These are phyloP conservation scores for Heterodera filipjevi DNA, from an alignment of 2,888 invertebrate species.

Conservation along the genomic window DNA sequence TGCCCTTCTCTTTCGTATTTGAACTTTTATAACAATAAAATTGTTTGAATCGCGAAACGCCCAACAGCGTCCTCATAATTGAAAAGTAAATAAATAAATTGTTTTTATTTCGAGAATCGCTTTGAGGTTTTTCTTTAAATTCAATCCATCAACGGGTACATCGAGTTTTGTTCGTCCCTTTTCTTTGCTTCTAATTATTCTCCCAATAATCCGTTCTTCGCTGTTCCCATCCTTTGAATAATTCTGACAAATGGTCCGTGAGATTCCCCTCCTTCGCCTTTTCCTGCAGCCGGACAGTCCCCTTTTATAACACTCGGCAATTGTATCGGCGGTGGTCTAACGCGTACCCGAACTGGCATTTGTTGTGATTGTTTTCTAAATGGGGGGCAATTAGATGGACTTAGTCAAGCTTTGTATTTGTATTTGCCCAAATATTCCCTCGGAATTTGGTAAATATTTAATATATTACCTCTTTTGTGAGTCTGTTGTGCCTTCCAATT, in stretches of 20 bases:
- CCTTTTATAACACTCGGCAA: background rate
- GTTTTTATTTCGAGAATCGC: too few relatives aligned
- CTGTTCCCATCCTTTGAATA: background rate
- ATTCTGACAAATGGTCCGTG: background rate
- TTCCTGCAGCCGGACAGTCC: background rate
- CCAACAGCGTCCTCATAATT: too few relatives aligned
- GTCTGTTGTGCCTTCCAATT: background rate
- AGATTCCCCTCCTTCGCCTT: background rate
- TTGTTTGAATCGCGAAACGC: too few relatives aligned
- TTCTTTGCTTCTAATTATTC: background rate
- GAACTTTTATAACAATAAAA: too few relatives aligned
- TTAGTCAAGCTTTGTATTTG: too few relatives aligned
- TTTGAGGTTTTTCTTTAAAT: too few relatives aligned
- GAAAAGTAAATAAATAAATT: too few relatives aligned
- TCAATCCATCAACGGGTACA: too few relatives aligned
- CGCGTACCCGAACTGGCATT: constrained; percentile 4
- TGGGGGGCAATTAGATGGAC: background rate
- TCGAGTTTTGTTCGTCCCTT: background rate
- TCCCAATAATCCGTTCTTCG: background rate
- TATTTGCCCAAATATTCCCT: too few relatives aligned
- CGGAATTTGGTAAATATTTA: background rate
- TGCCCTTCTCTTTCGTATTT: too few relatives aligned
- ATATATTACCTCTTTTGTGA: background rate
- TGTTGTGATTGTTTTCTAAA: background rate
- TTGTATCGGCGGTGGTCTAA: background rate